These are phyloP conservation scores for Dolichotis patagonum DNA, from an alignment of 2,113 vertebrate genomes.

Conservation along the genomic window DNA sequence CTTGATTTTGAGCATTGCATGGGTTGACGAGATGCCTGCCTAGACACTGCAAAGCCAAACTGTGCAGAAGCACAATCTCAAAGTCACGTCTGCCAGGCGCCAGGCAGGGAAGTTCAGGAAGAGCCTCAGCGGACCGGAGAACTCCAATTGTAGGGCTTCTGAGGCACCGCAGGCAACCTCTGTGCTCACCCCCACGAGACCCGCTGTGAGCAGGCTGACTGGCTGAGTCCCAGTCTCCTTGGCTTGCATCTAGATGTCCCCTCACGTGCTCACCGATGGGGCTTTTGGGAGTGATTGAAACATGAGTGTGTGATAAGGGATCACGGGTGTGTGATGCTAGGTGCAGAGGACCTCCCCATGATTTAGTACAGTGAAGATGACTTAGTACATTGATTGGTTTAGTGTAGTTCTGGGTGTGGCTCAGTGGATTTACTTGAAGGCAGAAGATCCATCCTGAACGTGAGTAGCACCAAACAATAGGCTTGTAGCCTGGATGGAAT, in stretches of 20 bases:
- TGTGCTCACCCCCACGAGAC: neutral
- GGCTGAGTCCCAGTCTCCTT: neutral
- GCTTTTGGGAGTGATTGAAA: neutral
- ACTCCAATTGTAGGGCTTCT: neutral
- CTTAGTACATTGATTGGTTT: neutral
- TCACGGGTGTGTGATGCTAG: neutral
- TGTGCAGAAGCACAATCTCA: fast-evolving
- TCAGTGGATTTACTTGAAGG: neutral
- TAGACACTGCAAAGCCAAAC: neutral
- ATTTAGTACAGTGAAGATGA: too few species aligned
- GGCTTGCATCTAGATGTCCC: neutral
- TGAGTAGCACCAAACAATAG: neutral
- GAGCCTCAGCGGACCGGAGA: too few species aligned
- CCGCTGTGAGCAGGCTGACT: neutral
- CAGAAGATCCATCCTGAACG: neutral
- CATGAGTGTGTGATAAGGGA: neutral
- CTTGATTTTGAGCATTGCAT: neutral
- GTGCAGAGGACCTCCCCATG: too few species aligned
- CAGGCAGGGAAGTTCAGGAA: neutral
- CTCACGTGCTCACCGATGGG: neutral
- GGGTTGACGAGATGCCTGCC: neutral
- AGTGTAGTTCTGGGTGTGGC: neutral
- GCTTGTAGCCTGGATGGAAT: neutral
- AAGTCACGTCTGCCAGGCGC: neutral
- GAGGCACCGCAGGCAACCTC: too few species aligned